Percentiles rank a stretch among this genome's conserved stretches.
These are phyloP conservation scores for Anastrepha ludens DNA, from an alignment of 1,140 invertebrate genomes.

Conservation along the genomic window DNA sequence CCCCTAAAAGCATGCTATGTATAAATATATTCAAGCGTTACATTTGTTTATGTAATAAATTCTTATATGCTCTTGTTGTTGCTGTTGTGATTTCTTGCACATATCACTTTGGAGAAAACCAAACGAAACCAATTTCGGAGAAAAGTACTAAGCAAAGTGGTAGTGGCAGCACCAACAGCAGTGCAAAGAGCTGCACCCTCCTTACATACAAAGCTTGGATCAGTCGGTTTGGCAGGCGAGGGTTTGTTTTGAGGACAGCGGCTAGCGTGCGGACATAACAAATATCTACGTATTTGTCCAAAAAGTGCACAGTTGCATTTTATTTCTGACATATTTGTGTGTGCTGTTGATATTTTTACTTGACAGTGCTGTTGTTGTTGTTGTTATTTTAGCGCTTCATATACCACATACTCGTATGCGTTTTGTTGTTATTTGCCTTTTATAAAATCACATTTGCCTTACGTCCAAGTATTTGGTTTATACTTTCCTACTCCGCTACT, in stretches of 20 bases:
- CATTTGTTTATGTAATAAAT: background rate
- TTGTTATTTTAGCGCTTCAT: background rate
- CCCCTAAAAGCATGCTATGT: no score
- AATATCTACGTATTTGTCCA: slow-evolving; percentile 40
- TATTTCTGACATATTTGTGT: slow-evolving; percentile 52
- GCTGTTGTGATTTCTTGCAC: background rate
- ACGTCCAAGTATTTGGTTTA: slow-evolving; percentile 40
- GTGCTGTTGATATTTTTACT: slow-evolving; percentile 19
- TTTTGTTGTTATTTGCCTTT: slow-evolving; percentile 30
- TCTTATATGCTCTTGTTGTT: slow-evolving; percentile 10
- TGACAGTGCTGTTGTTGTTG: background rate
- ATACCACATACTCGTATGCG: background rate
- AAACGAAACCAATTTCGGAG: background rate
- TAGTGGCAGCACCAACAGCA: background rate
- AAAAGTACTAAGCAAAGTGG: background rate
- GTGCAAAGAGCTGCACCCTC: background rate
- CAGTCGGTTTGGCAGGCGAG: background rate
- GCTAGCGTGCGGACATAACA: slow-evolving; percentile 34
- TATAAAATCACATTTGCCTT: slow-evolving; percentile 24
- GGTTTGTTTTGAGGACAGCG: background rate
- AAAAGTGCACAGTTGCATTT: slow-evolving; percentile 53
- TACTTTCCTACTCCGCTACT: background rate
- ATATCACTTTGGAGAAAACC: slow-evolving; percentile 21
- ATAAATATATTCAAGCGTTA: no score
- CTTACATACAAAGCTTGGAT: background rate